Base-by-base conservation (phyloP, 2,113 vertebrate species). In the Sitta europaea region DNA sequence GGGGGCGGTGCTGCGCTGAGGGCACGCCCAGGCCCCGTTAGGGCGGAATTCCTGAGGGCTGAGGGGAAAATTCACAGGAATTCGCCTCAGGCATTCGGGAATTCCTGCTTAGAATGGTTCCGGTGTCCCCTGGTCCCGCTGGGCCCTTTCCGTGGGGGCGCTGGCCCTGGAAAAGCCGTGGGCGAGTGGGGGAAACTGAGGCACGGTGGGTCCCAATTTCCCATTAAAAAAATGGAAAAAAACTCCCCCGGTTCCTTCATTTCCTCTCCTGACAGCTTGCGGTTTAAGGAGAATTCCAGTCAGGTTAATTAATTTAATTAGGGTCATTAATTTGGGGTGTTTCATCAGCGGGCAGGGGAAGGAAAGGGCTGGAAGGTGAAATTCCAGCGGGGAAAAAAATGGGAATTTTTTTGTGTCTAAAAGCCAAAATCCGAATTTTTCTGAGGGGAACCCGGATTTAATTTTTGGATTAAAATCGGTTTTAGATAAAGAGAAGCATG, bases 201-300 rank as follows among this genome's bases (percentile, higher is more conserved):
- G 71, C 42, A 5, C 33, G 33, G 3, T 8, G 20, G n/a, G 12
- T 47, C n/a, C 6, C n/a, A 0, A 2, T 14, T 47, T 47, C 23
- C 14, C 20, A 8, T 36, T 11, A 3, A 7, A 24, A 48, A 75
- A 14, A 36, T 4, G 3, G 16, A 2, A 5, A 4, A 15, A 36
- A 36, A 23, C 8, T 40, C 19, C 1, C 10, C n/a, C 7, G 0
- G 20, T 5, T 36, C n/a, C 42, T 11, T 2, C 5, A 48, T 36
- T 48, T 24, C 43, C 9, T 36, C 42, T 24, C 11, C n/a, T n/a
- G 14, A 1, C 20, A 10, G 20, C 27, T 29, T 27, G 6, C 5
- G 20, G 2, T 24, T 47, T 14, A 22, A 24, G 6, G n/a, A 14
- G 21, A 47, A 38, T 24, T 24, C 9, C 27, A 38, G 4, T 48